phyloP scores from a whole-genome alignment of 2,888 invertebrate genomes.

The Chironomus tentans region DNA sequence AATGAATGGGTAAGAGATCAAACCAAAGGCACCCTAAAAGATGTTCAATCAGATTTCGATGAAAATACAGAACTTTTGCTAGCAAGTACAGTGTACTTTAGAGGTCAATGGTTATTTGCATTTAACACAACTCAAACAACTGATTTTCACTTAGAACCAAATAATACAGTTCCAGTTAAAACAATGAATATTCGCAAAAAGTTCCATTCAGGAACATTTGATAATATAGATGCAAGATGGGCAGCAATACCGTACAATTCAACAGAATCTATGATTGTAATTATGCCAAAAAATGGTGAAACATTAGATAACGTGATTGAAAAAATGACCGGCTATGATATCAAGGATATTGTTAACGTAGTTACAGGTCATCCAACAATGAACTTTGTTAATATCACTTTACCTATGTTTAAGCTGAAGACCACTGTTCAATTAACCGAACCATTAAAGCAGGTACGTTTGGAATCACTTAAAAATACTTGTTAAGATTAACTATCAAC shows the following conservation, averaged over 20 bases:
- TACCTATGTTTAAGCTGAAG: slow-evolving; percentile 31
- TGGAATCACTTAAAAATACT: not conserved
- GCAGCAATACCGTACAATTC: not conserved
- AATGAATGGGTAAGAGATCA: slow-evolving; percentile 55
- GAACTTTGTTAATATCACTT: slow-evolving; percentile 28
- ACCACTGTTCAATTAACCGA: slow-evolving; percentile 29
- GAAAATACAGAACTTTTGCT: slow-evolving; percentile 28
- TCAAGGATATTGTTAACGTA: slow-evolving; percentile 32
- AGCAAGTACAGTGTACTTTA: slow-evolving; percentile 32
- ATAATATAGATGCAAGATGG: not conserved
- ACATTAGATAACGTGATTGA: slow-evolving; percentile 36
- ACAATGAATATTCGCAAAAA: slow-evolving; percentile 54
- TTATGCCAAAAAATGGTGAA: slow-evolving; percentile 40
- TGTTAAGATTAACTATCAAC: not conserved
- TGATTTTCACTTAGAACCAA: slow-evolving; percentile 46
- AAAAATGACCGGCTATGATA: slow-evolving; percentile 36
- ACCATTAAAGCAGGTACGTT: slow-evolving; percentile 31
- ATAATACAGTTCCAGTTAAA: slow-evolving; percentile 39
- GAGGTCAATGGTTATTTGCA: slow-evolving; percentile 31
- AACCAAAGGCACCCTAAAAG: slow-evolving; percentile 28
- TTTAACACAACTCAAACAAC: slow-evolving; percentile 32
- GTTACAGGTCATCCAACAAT: not conserved
- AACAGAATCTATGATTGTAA: slow-evolving; percentile 42
- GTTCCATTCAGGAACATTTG: slow-evolving; percentile 38
- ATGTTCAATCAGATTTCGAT: not conserved